Conservation (phyloP, 2,888 invertebrate species). For the Bimastos eiseni region DNA sequence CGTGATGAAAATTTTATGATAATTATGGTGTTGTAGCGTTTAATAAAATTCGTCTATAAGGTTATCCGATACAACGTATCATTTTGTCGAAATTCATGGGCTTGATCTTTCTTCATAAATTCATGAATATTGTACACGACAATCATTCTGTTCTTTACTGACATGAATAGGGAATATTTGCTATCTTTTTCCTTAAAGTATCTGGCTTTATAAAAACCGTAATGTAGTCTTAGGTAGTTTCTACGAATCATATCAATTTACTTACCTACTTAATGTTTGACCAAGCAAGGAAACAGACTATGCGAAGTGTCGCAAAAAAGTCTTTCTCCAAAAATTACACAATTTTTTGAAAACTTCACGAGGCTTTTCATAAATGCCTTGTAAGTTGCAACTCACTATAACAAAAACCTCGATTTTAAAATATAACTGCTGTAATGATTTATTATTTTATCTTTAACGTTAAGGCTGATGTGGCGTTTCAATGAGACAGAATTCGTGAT, state of each 20-base stretch:
- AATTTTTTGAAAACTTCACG: background rate
- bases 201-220: background rate
- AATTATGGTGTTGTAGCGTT: no score
- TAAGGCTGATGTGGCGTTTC: conserved; percentile 16
- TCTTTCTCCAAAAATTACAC: background rate
- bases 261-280: background rate
- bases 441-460: background rate
- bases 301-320: background rate
- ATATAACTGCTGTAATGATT: background rate
- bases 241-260: background rate
- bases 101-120: background rate
- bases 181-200: no score
- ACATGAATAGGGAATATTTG: background rate
- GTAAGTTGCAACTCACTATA: background rate
- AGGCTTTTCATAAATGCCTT: background rate
- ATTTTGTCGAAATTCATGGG: background rate
- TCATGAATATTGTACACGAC: background rate
- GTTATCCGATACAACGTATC: no score
- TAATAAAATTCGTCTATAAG: no score
- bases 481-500: background rate
- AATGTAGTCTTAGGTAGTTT: background rate
- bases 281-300: background rate
- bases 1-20: no score
- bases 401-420: background rate
- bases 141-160: background rate